Conservation (phyloP, 2,797 vertebrate genomes). For the Micrastur ruficollis region DNA sequence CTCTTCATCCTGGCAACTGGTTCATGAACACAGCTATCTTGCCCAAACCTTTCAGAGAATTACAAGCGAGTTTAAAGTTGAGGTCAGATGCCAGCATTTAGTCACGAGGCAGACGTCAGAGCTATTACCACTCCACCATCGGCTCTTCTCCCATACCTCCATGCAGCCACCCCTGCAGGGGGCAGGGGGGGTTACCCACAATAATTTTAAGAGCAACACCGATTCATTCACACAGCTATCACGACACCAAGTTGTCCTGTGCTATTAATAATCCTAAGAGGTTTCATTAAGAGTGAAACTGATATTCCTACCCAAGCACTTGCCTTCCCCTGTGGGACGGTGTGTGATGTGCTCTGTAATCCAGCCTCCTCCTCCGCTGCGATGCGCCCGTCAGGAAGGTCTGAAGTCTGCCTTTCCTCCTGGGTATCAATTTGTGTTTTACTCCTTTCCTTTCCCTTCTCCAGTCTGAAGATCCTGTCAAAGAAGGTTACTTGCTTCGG, state of each 20-base stretch:
- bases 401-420: neutral
- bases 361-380: neutral
- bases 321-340: slow-evolving; percentile 52
- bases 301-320: slow-evolving; percentile 19
- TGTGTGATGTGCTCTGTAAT: neutral
- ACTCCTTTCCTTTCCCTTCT: slow-evolving; percentile 49
- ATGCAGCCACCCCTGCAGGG: neutral
- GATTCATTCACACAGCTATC: neutral
- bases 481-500: slow-evolving; percentile 69
- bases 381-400: neutral
- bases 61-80: neutral
- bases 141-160: neutral
- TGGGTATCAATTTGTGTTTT: slow-evolving; percentile 9
- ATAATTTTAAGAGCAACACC: accelerated
- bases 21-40: neutral
- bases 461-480: slow-evolving; percentile 81
- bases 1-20: neutral
- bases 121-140: neutral
- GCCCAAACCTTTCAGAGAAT: neutral
- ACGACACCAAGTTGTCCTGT: neutral
- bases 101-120: neutral
- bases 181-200: accelerated
- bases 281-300: neutral
- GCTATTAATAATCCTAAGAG: neutral
- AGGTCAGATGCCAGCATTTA: neutral